Percentiles rank a stretch among this genome's conserved stretches.
Conservation (phyloP, 23 tunicate species). For the Halocynthia aurantium region DNA sequence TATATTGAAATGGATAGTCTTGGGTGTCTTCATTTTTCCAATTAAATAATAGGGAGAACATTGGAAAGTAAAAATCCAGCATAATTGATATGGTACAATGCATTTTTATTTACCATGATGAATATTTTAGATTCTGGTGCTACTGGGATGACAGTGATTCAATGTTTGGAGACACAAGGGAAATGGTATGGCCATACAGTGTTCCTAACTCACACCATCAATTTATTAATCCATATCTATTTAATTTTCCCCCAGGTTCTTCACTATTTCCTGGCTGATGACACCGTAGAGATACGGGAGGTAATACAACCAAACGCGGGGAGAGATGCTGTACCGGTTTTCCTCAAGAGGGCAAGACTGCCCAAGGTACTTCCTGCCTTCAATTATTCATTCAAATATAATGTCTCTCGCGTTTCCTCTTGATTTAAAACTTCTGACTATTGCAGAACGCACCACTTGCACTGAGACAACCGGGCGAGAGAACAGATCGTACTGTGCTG, state of each 20-base stretch:
- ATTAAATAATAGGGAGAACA: not conserved
- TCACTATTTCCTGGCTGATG: conserved; percentile 97
- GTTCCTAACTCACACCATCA: not conserved
- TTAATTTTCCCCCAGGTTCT: conserved; percentile 34
- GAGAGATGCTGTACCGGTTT: conserved; percentile 87
- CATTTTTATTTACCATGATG: not conserved
- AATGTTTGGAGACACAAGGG: conserved; percentile 92
- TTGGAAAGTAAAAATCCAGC: not conserved
- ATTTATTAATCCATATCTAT: not conserved
- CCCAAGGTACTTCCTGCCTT: conserved; percentile 49
- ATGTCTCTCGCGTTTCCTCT: not conserved
- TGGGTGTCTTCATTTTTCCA: too few species aligned
- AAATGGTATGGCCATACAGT: conserved; percentile 41
- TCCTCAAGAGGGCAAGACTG: conserved; percentile 66
- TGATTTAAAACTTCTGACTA: not conserved
- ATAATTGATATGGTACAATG: not conserved
- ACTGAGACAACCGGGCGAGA: conserved; percentile 81
- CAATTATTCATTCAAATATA: not conserved
- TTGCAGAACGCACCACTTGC: conserved; percentile 88
- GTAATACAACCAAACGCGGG: conserved; percentile 86
- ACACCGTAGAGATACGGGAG: conserved; percentile 94
- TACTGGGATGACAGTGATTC: conserved; percentile 97
- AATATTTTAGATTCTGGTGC: conserved; percentile 43
- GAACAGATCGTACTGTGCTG: conserved; percentile 89
- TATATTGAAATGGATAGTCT: too few species aligned